Percentiles rank a stretch among this genome's conserved stretches.
Evolutionary conservation across 2,888 invertebrate genomes (phyloP).

Genomic region (Strigamia crassipes): DNA sequence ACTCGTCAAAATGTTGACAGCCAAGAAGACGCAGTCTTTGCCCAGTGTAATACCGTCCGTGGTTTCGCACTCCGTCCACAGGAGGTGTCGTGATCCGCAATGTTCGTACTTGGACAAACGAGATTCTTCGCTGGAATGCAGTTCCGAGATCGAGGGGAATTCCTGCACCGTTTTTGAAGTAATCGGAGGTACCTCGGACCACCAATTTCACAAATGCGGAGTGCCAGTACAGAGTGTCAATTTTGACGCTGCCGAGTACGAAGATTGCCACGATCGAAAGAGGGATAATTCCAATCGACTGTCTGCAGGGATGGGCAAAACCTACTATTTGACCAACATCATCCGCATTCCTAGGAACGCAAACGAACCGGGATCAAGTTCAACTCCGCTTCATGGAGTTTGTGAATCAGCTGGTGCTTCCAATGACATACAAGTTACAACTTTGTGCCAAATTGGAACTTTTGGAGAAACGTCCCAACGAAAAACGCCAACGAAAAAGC

Average conservation of each 20-base stretch:
- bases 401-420: not conserved
- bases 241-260: not conserved
- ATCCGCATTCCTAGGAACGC: constrained; percentile 21
- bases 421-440: not conserved
- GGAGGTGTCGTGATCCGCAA: not conserved
- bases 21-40: constrained; percentile 11
- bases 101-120: not conserved
- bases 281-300: not conserved
- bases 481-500: not conserved
- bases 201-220: not conserved
- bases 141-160: not conserved
- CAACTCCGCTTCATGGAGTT: not conserved
- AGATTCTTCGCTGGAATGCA: not conserved
- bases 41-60: constrained; percentile 10
- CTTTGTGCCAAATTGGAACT: not conserved
- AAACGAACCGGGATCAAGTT: not conserved
- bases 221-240: not conserved
- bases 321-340: constrained; percentile 6
- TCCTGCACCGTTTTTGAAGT: not conserved
- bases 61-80: not conserved
- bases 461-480: too few relatives aligned
- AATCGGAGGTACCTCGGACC: not conserved
- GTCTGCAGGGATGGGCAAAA: constrained; percentile 15
- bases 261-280: not conserved
- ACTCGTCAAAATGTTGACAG: not conserved